Percentiles rank a stretch among this genome's conserved stretches.
Evolutionary conservation across 2,797 vertebrate genomes (phyloP).

Genomic region (Ctenopoma kingsleyae): DNA sequence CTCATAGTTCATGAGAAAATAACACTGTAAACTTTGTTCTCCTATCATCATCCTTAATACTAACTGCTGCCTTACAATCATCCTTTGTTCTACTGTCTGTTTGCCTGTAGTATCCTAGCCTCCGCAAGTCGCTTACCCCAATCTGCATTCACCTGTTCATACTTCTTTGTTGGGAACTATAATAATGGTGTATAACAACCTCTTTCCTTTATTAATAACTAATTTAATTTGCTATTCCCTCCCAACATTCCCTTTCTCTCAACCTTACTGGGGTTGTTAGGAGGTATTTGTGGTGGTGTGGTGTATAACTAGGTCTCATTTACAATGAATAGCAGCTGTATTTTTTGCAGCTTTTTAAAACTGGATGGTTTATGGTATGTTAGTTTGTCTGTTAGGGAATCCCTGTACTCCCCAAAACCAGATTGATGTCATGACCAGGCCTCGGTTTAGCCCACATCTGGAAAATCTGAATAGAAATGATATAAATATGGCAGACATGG

Average conservation of each 20-base stretch:
- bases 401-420: neutral
- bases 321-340: too few species aligned
- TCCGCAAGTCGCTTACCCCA: neutral
- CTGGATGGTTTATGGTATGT: too few species aligned
- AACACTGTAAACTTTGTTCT: constrained; percentile 4
- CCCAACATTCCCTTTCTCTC: neutral
- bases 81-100: constrained; percentile 2
- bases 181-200: constrained; percentile 13
- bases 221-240: constrained; percentile 15
- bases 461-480: neutral
- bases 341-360: too few species aligned
- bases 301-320: too few species aligned
- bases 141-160: constrained; percentile 16
- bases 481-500: neutral
- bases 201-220: constrained; percentile 27
- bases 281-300: constrained; percentile 38
- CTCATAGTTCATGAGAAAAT: constrained; percentile 24
- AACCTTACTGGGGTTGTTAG: constrained; percentile 9
- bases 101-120: constrained; percentile 4
- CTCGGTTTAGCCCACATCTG: neutral
- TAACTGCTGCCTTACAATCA: constrained; percentile 19
- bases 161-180: constrained; percentile 13
- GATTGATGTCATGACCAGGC: neutral
- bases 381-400: neutral
- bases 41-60: neutral